Base-by-base conservation (phyloP, 2,797 vertebrate genomes). In the Melanogrammus aeglefinus region DNA sequence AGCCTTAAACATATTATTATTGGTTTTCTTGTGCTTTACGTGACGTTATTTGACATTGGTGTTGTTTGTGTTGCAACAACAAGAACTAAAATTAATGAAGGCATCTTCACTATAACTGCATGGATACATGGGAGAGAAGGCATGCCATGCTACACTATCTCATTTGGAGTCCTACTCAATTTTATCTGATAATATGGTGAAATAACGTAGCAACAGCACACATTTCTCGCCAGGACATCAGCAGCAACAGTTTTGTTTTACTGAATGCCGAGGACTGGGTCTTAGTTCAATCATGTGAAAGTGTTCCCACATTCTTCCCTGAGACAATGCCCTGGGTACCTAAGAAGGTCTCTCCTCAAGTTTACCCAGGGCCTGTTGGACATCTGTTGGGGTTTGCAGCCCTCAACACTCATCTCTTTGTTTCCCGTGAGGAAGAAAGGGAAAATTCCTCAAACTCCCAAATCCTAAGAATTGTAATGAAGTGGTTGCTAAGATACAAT, bases 401-500 rank as follows among this genome's bases (percentile, higher is more conserved):
- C 81, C 75, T 76, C 81, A 89, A 89, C 91, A 90, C 85, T 82
- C 84, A 33, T 82, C 39, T 90, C 90, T 90, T 92, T 90, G 91
- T 90, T 21, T 38, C 72, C 73, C 80, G 69, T 72, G 21, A 31
- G 44, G 77, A 85, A 86, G 87, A 85, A 74, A 81, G 72, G 83
- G 41, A 80, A 89, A 91, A 91, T 91, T 91, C 88, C 85, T 79
- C 77, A 83, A 89, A 91, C 85, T 90, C 86, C 87, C 83, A 82
- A 90, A 91, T 92, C 91, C 87, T 79, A 84, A 84, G 89, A 89
- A 91, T 92, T 91, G 83, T 86, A 92, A 93, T 92, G 88, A 90
- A 89, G 82, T 35, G 77, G 94, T 94, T 94, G 93, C 94, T 90
- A 89, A 89, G 94, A 87, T 90, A 87, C 92, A 24, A 89, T 89